Evolutionary conservation across 1,140 invertebrate species (phyloP).

Genomic region (Rhagoletis zephyria): DNA sequence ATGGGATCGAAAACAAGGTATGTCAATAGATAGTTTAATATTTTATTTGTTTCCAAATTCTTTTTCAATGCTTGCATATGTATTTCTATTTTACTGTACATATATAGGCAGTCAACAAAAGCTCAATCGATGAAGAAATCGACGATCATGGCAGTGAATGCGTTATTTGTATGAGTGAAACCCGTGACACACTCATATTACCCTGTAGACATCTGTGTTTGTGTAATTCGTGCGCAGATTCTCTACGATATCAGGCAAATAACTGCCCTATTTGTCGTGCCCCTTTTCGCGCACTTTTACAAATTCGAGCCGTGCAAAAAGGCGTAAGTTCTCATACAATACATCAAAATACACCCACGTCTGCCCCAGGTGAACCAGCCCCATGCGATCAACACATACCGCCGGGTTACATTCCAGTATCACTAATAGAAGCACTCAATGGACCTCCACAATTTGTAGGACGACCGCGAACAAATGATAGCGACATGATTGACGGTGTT

Average conservation of each 20-base stretch:
- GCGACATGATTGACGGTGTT: conserved; percentile 54
- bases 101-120: conserved; percentile 74
- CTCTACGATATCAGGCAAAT: conserved; percentile 95
- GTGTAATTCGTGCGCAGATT: conserved; percentile 97
- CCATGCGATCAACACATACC: conserved; percentile 83
- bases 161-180: conserved; percentile 99
- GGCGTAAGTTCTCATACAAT: conserved; percentile 75
- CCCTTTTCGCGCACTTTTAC: conserved; percentile 95
- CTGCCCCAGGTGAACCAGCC: conserved; percentile 62
- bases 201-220: conserved; percentile 98
- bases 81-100: conserved; percentile 1
- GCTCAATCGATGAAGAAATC: conserved; percentile 87
- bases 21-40: not conserved
- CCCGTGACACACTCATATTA: conserved; percentile 96
- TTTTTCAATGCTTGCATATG: not conserved
- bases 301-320: conserved; percentile 94
- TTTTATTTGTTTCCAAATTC: too few species aligned
- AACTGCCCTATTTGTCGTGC: conserved; percentile 99
- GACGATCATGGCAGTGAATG: conserved; percentile 98
- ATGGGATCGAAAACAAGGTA: conserved; percentile 98
- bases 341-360: conserved; percentile 74
- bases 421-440: conserved; percentile 98
- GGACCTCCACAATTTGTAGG: conserved; percentile 79
- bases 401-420: conserved; percentile 93
- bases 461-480: conserved; percentile 32